These are phyloP conservation scores for Dasyprocta punctata DNA, from an alignment of 2,113 vertebrate genomes.

Conservation along the genomic window DNA sequence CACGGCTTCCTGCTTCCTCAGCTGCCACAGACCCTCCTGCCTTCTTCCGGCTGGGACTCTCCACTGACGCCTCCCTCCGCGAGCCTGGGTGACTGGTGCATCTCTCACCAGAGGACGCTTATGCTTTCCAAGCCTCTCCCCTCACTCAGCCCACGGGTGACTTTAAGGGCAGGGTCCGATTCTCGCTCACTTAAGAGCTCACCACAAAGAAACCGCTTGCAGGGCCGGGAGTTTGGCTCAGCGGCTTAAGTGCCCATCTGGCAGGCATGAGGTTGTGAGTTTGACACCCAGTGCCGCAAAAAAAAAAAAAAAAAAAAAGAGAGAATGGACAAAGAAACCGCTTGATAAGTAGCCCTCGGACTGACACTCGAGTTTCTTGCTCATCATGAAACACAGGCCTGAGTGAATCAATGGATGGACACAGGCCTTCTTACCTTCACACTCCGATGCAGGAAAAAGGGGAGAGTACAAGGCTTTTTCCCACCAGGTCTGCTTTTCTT, in stretches of 20 bases:
- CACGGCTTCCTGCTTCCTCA: accelerated
- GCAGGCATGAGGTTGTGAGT: too few relatives aligned
- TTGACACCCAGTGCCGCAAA: too few relatives aligned
- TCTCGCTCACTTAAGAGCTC: neutral
- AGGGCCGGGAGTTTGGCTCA: too few relatives aligned
- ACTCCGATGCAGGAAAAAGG: constrained; percentile 93
- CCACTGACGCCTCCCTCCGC: accelerated
- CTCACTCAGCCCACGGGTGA: accelerated
- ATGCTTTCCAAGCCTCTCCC: neutral
- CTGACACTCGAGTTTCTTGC: neutral
- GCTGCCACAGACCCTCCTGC: neutral
- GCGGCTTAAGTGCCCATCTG: too few relatives aligned
- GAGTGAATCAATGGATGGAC: neutral
- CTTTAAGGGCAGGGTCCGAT: neutral
- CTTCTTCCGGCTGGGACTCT: neutral
- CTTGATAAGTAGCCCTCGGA: neutral
- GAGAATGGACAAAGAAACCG: neutral
- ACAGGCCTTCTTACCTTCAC: constrained; percentile 91
- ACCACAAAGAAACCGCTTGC: neutral
- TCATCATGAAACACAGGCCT: neutral
- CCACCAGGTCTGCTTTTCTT: constrained; percentile 97
- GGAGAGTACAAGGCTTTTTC: constrained; percentile 96
- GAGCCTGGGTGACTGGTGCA: neutral
- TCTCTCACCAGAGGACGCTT: neutral
- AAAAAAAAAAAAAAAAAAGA: too few relatives aligned